phyloP scores from a whole-genome alignment of 2,888 invertebrate genomes.

The Drosophila maculinotata region DNA sequence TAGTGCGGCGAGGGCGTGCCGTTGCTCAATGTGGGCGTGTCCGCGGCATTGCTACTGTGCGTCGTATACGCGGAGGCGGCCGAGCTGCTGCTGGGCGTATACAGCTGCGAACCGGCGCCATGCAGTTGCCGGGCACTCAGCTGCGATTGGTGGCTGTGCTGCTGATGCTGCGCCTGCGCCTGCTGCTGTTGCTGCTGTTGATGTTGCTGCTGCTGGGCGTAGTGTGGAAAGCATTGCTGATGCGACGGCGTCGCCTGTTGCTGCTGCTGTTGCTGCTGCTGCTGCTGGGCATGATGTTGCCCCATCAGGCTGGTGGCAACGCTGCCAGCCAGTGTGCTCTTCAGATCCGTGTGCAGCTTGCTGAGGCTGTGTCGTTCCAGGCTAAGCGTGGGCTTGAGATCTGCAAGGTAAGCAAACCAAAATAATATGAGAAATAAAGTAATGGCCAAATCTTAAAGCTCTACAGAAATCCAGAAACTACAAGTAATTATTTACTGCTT shows the following conservation, averaged over 20 bases:
- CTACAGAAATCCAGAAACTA: too few relatives aligned
- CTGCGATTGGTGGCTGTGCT: slow-evolving; percentile 57
- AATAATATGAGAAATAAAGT: too few relatives aligned
- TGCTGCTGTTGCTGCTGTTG: slow-evolving; percentile 64
- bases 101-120: slow-evolving; percentile 68
- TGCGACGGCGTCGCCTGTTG: slow-evolving; percentile 60
- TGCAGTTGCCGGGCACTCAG: slow-evolving; percentile 64
- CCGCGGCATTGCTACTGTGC: slow-evolving; percentile 64
- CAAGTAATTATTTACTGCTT: too few relatives aligned
- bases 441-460: too few relatives aligned
- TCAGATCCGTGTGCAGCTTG: slow-evolving; percentile 79
- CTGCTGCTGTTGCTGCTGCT: slow-evolving; percentile 61
- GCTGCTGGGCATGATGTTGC: slow-evolving; percentile 67
- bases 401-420: slow-evolving; percentile 53
- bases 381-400: slow-evolving; percentile 84
- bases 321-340: slow-evolving; percentile 56
- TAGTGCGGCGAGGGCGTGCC: slow-evolving; percentile 83
- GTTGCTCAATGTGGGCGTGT: slow-evolving; percentile 69
- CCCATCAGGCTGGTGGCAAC: slow-evolving; percentile 58
- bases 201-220: slow-evolving; percentile 57
- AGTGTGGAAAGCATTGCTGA: slow-evolving; percentile 64
- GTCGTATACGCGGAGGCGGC: slow-evolving; percentile 72
- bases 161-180: slow-evolving; percentile 43
- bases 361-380: slow-evolving; percentile 79
- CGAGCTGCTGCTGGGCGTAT: slow-evolving; percentile 72